Evolutionary conservation across 2,888 invertebrate species (phyloP), one percentile per base, ranked within the genome.

Genomic region (Eumacrocentrus americanus): DNA sequence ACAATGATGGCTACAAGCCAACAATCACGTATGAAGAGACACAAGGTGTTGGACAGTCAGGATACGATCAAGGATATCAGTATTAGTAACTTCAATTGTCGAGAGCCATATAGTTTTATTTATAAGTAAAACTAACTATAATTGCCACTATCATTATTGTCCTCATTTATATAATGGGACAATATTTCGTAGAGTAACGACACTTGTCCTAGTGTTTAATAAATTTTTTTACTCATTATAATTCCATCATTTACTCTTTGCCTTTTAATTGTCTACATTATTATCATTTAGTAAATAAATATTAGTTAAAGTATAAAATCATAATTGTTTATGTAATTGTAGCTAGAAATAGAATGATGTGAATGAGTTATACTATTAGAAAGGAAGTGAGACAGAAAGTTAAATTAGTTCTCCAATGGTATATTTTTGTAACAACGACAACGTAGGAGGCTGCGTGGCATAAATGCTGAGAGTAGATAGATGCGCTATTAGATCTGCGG

Each of bases 1-100:
- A 89, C 70, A 83, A 86, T 72, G 82, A 86, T 44, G 90, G 90
- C 1, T 90, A 87, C 81, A 85, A 85, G 65, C 89, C 90, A 12
- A 86, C 83, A 68, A 87, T 89, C 61, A 84, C 87, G 1, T 89
- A 89, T 75, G 88, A 89, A 76, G 87, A 88, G 71, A 53, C 69
- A 1, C 68, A n/a, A n/a, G n/a, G n/a, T n/a, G n/a, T n/a, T n/a
- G n/a, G n/a, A n/a, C n/a, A 63, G n/a, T 44, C 60, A 16, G 66
- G 60, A 46, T 51, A 83, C 83, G 34, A 67, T 57, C 65, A 63
- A 42, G 65, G 61, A 56, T 69, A 70, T 35, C 66, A 66, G 11
- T 71, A 72, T 52, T 72, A 60, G 40, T 7, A 53, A 18, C 22
- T 46, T 50, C 35, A 23, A 52, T 20, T 38, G 35, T 35, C 20